phyloP scores from a whole-genome alignment of 2,113 vertebrate species.

The Orientallactaga bullata region DNA sequence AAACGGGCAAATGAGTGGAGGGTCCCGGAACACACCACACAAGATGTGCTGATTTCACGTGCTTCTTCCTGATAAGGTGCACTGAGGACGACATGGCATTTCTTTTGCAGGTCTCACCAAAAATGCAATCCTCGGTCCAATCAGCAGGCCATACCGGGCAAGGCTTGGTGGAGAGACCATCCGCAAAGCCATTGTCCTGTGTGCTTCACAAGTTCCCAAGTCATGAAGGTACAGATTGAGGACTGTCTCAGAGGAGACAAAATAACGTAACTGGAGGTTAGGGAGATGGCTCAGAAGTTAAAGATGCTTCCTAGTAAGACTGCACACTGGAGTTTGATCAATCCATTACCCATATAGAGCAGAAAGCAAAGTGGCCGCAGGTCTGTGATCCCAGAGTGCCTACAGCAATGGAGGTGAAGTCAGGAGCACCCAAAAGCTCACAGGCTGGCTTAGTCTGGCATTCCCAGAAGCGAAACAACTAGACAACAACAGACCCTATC shows the following conservation, averaged over 20 bases:
- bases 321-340: too few relatives aligned
- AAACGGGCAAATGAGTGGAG: background rate
- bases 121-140: background rate
- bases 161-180: background rate
- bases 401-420: too few relatives aligned
- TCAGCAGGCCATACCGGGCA: background rate
- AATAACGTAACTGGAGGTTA: background rate
- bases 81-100: rapidly evolving
- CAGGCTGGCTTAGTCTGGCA: too few relatives aligned
- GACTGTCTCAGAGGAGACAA: background rate
- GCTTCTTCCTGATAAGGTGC: background rate
- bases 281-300: too few relatives aligned
- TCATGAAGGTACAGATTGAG: background rate
- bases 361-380: too few relatives aligned
- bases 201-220: background rate
- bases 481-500: too few relatives aligned
- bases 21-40: background rate
- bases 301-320: too few relatives aligned
- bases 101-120: too few relatives aligned
- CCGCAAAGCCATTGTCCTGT: background rate
- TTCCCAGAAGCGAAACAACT: too few relatives aligned
- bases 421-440: too few relatives aligned
- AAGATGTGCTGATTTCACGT: rapidly evolving
- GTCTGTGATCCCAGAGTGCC: too few relatives aligned
- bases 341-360: too few relatives aligned